Evolutionary conservation across 1,140 invertebrate species (phyloP).

Genomic region (Aphis gossypii): DNA sequence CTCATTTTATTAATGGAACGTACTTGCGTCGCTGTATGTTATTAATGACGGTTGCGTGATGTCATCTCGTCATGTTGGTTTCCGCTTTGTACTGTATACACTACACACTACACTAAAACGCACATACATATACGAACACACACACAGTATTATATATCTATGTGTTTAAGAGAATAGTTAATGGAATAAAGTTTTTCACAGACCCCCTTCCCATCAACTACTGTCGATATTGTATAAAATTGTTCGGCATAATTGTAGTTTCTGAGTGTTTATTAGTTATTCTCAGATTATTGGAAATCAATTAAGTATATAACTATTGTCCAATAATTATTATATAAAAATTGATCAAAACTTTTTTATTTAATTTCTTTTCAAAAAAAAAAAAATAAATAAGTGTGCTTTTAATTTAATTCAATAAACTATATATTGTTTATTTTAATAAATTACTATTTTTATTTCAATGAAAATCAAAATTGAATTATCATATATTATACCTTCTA

Average conservation of each 20-base stretch:
- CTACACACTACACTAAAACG: background rate
- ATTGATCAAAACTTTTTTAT: background rate
- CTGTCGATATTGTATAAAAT: background rate
- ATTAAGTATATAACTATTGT: too few species aligned
- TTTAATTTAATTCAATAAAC: background rate
- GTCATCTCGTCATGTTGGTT: conserved; percentile 51
- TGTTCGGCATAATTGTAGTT: background rate
- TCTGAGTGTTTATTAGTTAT: background rate
- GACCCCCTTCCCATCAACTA: background rate
- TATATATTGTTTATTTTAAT: background rate
- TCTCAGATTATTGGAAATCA: background rate
- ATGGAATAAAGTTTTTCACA: conserved; percentile 13
- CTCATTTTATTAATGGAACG: conserved; percentile 54
- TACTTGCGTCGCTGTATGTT: conserved; percentile 12
- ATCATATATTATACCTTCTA: background rate
- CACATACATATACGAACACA: background rate
- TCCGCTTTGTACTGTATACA: conserved; percentile 8
- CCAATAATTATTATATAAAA: background rate
- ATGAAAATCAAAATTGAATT: background rate
- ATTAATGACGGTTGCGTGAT: conserved; percentile 54
- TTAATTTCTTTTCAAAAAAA: background rate
- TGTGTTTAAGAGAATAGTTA: background rate
- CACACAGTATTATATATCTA: background rate
- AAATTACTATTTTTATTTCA: background rate
- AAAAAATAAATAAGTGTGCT: background rate